Conservation (phyloP, 2,797 vertebrate species). For the Pseudochaenichthys georgianus region DNA sequence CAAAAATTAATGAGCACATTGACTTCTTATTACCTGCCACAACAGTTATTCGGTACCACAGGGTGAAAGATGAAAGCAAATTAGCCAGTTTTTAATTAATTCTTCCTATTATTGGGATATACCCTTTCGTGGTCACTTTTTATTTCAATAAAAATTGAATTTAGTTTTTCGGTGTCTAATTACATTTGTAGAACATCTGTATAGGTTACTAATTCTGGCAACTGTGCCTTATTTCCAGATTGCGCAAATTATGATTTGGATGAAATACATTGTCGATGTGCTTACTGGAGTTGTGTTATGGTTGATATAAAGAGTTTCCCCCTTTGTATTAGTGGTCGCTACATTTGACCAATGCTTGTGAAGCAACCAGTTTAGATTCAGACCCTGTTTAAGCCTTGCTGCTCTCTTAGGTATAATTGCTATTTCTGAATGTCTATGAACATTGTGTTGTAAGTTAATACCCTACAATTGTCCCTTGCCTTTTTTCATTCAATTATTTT, state of each 20-base stretch:
- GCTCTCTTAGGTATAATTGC: background rate
- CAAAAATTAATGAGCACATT: background rate
- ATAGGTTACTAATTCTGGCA: background rate
- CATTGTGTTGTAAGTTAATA: constrained; percentile 6
- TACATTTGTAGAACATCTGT: background rate
- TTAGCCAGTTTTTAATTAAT: background rate
- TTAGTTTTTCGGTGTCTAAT: background rate
- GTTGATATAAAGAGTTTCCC: constrained; percentile 16
- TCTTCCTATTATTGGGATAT: background rate
- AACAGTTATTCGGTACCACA: background rate
- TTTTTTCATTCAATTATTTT: constrained; percentile 14
- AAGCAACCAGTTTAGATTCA: constrained; percentile 17
- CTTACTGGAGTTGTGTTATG: constrained; percentile 17
- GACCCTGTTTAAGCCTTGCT: constrained; percentile 1
- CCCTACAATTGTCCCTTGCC: constrained; percentile 2
- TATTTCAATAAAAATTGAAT: background rate
- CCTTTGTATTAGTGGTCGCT: constrained; percentile 6
- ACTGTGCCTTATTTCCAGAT: background rate
- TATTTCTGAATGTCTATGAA: constrained; percentile 7
- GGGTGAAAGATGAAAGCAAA: background rate
- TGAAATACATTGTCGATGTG: constrained; percentile 12
- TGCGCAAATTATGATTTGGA: constrained; percentile 1
- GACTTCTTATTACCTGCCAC: background rate
- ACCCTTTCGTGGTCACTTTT: background rate
- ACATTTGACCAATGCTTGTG: background rate